These are phyloP conservation scores for Esox niger DNA, from an alignment of 2,113 vertebrate species.

Conservation along the genomic window DNA sequence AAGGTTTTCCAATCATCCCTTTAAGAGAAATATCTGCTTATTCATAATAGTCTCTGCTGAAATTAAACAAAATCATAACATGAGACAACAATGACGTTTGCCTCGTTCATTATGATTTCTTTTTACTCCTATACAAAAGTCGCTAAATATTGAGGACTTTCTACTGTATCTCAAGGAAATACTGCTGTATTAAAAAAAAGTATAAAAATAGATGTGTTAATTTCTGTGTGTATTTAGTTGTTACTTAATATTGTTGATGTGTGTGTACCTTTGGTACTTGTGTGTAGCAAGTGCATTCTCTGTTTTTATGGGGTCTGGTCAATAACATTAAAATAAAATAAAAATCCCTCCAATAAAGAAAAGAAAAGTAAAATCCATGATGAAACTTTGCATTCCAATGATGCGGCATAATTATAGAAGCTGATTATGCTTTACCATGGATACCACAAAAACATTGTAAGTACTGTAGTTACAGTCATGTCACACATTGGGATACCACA, in stretches of 20 bases:
- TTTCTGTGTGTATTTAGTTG: conserved; percentile 42
- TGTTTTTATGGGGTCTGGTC: conserved; percentile 51
- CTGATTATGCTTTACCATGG: conserved; percentile 67
- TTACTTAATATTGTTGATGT: conserved; percentile 32
- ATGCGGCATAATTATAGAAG: conserved; percentile 61
- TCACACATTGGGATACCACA: conserved; percentile 43
- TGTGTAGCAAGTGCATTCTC: conserved; percentile 30
- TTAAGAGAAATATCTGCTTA: conserved; percentile 72
- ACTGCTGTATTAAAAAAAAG: conserved; percentile 51
- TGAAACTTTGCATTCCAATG: conserved; percentile 42
- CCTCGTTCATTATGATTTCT: conserved; percentile 38
- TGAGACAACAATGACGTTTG: conserved; percentile 46
- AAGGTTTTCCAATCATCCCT: conserved; percentile 71
- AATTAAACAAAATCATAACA: conserved; percentile 58
- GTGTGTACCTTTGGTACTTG: conserved; percentile 16
- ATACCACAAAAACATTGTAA: conserved; percentile 54
- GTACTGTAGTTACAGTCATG: conserved; percentile 52
- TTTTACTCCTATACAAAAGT: conserved; percentile 47
- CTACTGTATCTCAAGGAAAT: conserved; percentile 48
- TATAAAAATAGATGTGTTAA: conserved; percentile 72
- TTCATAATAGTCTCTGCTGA: conserved; percentile 51
- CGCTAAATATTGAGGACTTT: conserved; percentile 50
- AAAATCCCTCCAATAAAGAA: conserved; percentile 45
- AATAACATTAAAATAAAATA: conserved; percentile 40
- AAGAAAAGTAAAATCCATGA: conserved; percentile 51